Percentiles rank a stretch among this genome's conserved stretches.
Conservation (phyloP, 2,113 vertebrate genomes). For the Scomber colias region DNA sequence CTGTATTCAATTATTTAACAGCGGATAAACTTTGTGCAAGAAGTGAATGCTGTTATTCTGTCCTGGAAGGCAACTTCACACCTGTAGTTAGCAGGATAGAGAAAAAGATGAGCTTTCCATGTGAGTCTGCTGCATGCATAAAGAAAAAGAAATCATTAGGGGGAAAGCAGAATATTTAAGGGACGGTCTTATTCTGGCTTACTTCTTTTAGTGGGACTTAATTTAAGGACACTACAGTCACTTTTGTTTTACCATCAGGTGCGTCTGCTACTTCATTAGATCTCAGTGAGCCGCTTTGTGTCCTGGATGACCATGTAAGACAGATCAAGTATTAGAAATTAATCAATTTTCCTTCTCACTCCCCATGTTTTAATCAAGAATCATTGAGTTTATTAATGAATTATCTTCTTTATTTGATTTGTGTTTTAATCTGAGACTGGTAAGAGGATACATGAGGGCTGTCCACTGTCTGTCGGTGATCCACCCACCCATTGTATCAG, state of each 20-base stretch:
- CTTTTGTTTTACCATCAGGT: conserved; percentile 29
- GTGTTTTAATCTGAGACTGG: conserved; percentile 10
- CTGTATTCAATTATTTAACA: background rate
- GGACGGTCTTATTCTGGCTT: background rate
- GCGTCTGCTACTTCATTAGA: conserved; percentile 3
- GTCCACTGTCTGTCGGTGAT: conserved; percentile 9
- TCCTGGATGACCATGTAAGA: conserved; percentile 36
- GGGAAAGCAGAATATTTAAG: too few relatives aligned
- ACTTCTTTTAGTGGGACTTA: background rate
- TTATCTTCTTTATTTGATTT: background rate
- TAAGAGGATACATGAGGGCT: conserved; percentile 25
- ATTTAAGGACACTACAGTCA: background rate
- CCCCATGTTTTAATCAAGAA: background rate
- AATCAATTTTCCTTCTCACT: background rate
- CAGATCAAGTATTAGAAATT: background rate
- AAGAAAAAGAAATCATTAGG: too few relatives aligned
- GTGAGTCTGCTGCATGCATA: conserved; percentile 24
- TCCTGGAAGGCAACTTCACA: background rate
- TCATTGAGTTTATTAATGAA: background rate
- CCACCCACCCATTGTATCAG: conserved; percentile 27
- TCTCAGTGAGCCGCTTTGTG: background rate
- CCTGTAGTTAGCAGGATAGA: background rate
- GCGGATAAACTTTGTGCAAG: background rate
- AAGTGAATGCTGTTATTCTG: background rate
- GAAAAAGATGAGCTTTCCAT: conserved; percentile 39